Conservation (phyloP, 1,140 invertebrate species). For the Dysdera silvatica region DNA sequence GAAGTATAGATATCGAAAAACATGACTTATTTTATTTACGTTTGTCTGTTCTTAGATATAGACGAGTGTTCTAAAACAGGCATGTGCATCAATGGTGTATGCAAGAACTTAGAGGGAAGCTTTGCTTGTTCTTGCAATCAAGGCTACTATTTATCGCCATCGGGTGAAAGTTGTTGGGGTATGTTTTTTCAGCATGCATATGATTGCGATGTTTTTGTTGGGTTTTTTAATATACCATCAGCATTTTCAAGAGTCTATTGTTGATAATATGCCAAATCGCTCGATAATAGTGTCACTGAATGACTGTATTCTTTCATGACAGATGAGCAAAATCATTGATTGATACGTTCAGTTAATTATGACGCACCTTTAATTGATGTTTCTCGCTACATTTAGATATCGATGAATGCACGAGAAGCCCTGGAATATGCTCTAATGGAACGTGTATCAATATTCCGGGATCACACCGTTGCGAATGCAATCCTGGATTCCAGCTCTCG, state of each 20-base stretch:
- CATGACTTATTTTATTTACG: too few relatives aligned
- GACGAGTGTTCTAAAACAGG: conserved; percentile 63
- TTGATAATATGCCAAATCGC: too few relatives aligned
- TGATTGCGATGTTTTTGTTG: neutral
- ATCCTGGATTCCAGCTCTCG: conserved; percentile 69
- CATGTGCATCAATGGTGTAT: conserved; percentile 67
- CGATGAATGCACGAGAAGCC: conserved; percentile 63
- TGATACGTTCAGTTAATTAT: too few relatives aligned
- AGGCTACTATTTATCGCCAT: conserved; percentile 55
- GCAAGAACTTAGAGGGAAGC: conserved; percentile 76
- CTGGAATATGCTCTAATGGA: conserved; percentile 69
- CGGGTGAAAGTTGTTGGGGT: conserved; percentile 30
- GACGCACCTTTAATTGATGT: too few relatives aligned
- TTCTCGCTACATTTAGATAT: conserved; percentile 49
- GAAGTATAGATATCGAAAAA: too few relatives aligned
- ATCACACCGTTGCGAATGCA: conserved; percentile 69
- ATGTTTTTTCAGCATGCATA: conserved; percentile 4
- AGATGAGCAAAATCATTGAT: too few relatives aligned
- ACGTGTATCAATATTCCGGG: conserved; percentile 70
- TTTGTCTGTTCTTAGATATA: conserved; percentile 49
- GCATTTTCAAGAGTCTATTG: too few relatives aligned
- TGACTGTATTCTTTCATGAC: too few relatives aligned
- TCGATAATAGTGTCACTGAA: too few relatives aligned
- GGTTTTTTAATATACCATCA: too few relatives aligned
- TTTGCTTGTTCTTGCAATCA: conserved; percentile 77